Evolutionary conservation across 2,888 invertebrate genomes (phyloP), one percentile per base, ranked within the genome.

Genomic region (Perdita meconis): DNA sequence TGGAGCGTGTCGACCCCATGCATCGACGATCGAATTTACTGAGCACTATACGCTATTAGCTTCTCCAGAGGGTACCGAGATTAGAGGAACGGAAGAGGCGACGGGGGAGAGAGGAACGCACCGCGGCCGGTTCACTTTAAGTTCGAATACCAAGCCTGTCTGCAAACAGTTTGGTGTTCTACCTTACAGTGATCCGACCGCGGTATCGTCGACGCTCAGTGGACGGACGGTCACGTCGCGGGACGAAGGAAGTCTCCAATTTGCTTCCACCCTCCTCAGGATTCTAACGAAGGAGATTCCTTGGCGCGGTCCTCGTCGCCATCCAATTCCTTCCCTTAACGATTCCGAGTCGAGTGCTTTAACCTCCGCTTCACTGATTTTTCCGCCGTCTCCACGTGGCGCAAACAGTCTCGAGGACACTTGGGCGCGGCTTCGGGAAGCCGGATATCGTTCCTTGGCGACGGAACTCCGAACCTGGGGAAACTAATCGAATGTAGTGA

Each of bases 121-220:
- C 89, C 91, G 84, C 92, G 92, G 94, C 94, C 95, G 94, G 94
- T 93, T 94, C 96, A 96, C 97, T 97, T 96, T 97, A 97, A 97
- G 96, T 96, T 96, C 95, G 96, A 96, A 96, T 96, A 95, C 96
- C 96, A 97, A 96, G 97, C 97, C 95, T 94, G 94, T 92, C 93
- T 92, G 92, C 89, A 89, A 93, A 92, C 93, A 94, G 97, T 96
- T 97, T 97, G 97, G 97, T 97, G 97, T 97, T 97, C 97, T 96
- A 97, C 97, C 97, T 97, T 97, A 97, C 97, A 97, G 97, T 97
- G 97, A 96, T 95, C 94, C 94, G 95, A 94, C 94, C 93, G 92
- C 92, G 93, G 89, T 78, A 80, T 73, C 74, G 56, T 67, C 78
- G 61, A 68, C 78, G 53, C 34, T 79, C 80, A 87, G 84, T 87